Evolutionary conservation across 2,113 vertebrate species (phyloP).

Genomic region (Caranx melampygus): DNA sequence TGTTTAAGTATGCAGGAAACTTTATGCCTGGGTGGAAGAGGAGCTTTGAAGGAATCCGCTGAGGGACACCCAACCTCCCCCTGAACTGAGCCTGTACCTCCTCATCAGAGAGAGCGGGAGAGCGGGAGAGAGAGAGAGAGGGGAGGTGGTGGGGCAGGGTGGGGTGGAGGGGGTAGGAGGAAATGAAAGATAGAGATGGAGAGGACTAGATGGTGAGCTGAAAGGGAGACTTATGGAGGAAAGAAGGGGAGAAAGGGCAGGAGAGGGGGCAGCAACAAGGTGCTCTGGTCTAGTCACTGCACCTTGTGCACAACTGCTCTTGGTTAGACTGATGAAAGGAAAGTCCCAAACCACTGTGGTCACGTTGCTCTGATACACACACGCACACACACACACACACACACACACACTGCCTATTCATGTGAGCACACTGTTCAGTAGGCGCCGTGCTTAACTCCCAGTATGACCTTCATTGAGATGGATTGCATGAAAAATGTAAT

Average conservation of each 20-base stretch:
- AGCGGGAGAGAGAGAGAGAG: slow-evolving; percentile 24
- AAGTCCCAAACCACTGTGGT: slow-evolving; percentile 69
- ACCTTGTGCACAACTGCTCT: slow-evolving; percentile 50
- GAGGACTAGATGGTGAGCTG: slow-evolving; percentile 38
- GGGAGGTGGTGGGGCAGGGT: not conserved
- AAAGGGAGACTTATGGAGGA: slow-evolving; percentile 40
- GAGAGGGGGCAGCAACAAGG: slow-evolving; percentile 50
- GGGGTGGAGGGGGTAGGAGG: not conserved
- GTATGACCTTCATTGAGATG: slow-evolving; percentile 82
- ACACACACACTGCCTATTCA: slow-evolving; percentile 48
- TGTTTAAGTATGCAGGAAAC: slow-evolving; percentile 81
- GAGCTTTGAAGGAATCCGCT: slow-evolving; percentile 82
- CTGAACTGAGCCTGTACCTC: slow-evolving; percentile 79
- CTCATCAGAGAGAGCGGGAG: slow-evolving; percentile 68
- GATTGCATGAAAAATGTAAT: slow-evolving; percentile 82
- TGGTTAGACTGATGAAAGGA: slow-evolving; percentile 51
- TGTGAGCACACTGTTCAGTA: slow-evolving; percentile 66
- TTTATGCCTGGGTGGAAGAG: slow-evolving; percentile 78
- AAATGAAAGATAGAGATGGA: slow-evolving; percentile 47
- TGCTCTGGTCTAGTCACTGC: slow-evolving; percentile 38
- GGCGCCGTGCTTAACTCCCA: slow-evolving; percentile 73
- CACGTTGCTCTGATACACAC: slow-evolving; percentile 44
- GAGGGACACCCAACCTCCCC: slow-evolving; percentile 80
- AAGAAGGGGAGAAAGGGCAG: slow-evolving; percentile 12
- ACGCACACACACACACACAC: slow-evolving; percentile 37